Base-by-base conservation (phyloP, 1,140 invertebrate species). In the Ectropis grisescens region DNA sequence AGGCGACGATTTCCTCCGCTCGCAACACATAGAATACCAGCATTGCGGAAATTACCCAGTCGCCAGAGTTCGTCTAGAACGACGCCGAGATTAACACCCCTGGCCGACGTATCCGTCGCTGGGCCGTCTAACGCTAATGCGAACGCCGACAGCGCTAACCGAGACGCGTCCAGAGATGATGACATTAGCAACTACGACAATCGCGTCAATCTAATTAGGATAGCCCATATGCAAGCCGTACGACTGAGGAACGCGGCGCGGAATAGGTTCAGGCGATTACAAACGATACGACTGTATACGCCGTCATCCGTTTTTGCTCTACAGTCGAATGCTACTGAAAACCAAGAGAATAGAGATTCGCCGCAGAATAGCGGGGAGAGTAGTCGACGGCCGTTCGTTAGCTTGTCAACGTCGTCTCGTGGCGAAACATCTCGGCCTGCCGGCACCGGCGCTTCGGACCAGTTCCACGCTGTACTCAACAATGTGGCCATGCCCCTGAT, bases 401-500 rank as follows among this genome's bases (percentile, higher is more conserved):
- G n/a, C n/a, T n/a, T n/a, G n/a, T n/a, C n/a, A n/a, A n/a, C n/a
- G n/a, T n/a, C n/a, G n/a, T n/a, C n/a, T n/a, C n/a, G n/a, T n/a
- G n/a, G n/a, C n/a, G 16, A 19, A 3, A 8, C 16, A 8, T 4
- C 3, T 19, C 3, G 8, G 3, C 16, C 16, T 19, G 3, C 8
- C 3, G 16, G 16, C 5, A 4, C 11, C 5, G 9, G 13, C 4
- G 29, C 22, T 10, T 10, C 13, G 33, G 6, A 51, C 32, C 57
- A 62, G 13, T 55, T 66, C 29, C 64, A 64, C 13, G 52, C 64
- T 1, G 54, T 71, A 9, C 47, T 69, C 11, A 65, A 62, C 41
- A 67, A 60, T 32, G 55, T 62, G 1, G 52, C 61, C n/a, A 3
- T 87, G 36, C 87, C 87, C 1, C 59, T 84, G 2, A 80, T 88